Percentiles rank a stretch among this genome's conserved stretches.
These are phyloP conservation scores for Scolopax rusticola DNA, from an alignment of 2,797 vertebrate species.

Conservation along the genomic window DNA sequence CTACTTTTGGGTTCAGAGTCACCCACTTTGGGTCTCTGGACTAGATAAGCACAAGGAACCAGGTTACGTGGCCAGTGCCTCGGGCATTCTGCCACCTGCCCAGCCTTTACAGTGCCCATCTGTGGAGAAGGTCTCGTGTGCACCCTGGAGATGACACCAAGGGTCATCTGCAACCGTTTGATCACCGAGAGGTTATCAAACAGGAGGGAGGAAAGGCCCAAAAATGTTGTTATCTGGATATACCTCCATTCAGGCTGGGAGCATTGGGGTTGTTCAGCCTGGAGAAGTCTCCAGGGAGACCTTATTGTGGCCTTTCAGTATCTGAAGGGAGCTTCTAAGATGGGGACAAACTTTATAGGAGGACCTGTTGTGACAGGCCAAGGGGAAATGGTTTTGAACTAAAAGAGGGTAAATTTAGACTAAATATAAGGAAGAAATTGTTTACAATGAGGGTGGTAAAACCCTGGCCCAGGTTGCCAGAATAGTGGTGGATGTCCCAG, in stretches of 20 bases:
- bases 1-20: not conserved
- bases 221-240: not conserved
- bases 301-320: not conserved
- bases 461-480: not conserved
- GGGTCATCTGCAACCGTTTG: not conserved
- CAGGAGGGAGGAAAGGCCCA: not conserved
- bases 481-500: not conserved
- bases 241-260: not conserved
- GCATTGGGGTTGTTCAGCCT: not conserved
- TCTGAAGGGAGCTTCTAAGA: not conserved
- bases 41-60: not conserved
- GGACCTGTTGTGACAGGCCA: not conserved
- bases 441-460: not conserved
- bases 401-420: not conserved
- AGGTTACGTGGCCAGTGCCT: rapidly evolving
- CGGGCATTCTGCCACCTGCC: not conserved
- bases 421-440: not conserved
- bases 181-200: not conserved
- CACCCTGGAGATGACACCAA: not conserved
- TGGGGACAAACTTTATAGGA: not conserved
- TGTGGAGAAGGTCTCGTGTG: not conserved
- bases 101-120: not conserved
- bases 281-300: not conserved
- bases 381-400: not conserved
- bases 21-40: not conserved